Base-by-base conservation (phyloP, 2,797 vertebrate species). In the Denticeps clupeoides region DNA sequence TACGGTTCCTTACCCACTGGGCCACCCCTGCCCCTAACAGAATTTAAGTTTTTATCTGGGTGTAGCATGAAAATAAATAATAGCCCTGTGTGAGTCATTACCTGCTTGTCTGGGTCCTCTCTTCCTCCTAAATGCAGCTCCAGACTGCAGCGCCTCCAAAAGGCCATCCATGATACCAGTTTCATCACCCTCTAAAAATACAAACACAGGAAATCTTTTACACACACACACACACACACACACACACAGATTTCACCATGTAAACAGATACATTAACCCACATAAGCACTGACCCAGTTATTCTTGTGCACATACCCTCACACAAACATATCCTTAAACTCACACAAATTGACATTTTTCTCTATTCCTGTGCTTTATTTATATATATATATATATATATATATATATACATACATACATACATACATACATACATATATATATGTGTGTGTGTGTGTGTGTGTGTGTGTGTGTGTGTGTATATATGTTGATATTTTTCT, bases 121-220 rank as follows among this genome's bases (percentile, higher is more conserved):
- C 70, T 89, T 91, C 45, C 68, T 59, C 54, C 57, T 77, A 79
- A 90, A 89, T 19, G 84, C 87, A 42, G 89, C 77, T 1, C 85
- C 73, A 1, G 85, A 82, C 65, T 84, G 84, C 66, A 87, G 69
- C 1, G 83, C 86, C 74, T 86, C 86, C 69, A 82, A 50, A 26
- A 89, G 79, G 60, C 77, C 86, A 40, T 87, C 85, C 89, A 84
- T 87, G 62, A 81, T 88, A 50, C 85, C 73, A 0, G 83, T 85
- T 72, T 87, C 69, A 56, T 84, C 81, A 3, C 81, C 84, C 70
- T 82, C 82, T 89, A 78, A n/a, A n/a, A n/a, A n/a, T n/a, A n/a
- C n/a, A n/a, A n/a, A n/a, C n/a, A n/a, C n/a, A n/a, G n/a, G n/a
- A n/a, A n/a, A n/a, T n/a, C n/a, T n/a, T n/a, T n/a, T n/a, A n/a